phyloP scores from a whole-genome alignment of 2,888 invertebrate species.

The Drosophila eohydei region DNA sequence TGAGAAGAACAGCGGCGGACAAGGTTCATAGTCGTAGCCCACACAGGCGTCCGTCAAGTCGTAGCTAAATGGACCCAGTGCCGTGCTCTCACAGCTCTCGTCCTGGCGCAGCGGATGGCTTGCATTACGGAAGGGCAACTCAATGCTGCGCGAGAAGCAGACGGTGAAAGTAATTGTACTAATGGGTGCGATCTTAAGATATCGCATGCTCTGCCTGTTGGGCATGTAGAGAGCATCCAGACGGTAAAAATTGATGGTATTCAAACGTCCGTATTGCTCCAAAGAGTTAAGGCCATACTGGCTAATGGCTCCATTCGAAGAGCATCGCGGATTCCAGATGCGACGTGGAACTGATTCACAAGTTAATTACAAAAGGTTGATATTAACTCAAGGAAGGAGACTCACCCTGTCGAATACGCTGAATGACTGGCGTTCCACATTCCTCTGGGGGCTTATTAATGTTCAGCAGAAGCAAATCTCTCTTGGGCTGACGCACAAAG shows the following conservation, averaged over 20 bases:
- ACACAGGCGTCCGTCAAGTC: conserved; percentile 87
- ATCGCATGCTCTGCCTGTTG: conserved; percentile 85
- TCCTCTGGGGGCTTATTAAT: conserved; percentile 73
- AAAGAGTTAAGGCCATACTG: conserved; percentile 85
- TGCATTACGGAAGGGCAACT: conserved; percentile 85
- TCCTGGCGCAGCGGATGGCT: conserved; percentile 80
- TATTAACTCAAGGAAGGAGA: background rate
- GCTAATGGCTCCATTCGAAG: conserved; percentile 84
- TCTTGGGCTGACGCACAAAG: conserved; percentile 87
- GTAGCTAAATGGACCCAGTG: conserved; percentile 86
- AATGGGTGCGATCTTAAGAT: conserved; percentile 86
- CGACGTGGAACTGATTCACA: conserved; percentile 86
- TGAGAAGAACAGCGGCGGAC: conserved; percentile 89
- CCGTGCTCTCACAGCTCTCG: conserved; percentile 87
- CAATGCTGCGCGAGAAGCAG: conserved; percentile 87
- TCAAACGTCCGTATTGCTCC: conserved; percentile 88
- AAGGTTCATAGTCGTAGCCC: conserved; percentile 86
- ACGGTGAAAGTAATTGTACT: conserved; percentile 86
- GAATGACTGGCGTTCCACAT: conserved; percentile 85
- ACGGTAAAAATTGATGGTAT: conserved; percentile 88
- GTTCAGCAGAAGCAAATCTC: conserved; percentile 85
- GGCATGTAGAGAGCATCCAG: conserved; percentile 90
- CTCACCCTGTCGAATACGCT: conserved; percentile 88
- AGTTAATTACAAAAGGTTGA: background rate
- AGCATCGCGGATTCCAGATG: conserved; percentile 88